phyloP scores from a whole-genome alignment of 2,888 invertebrate genomes.

The Diadegma fenestrale region DNA sequence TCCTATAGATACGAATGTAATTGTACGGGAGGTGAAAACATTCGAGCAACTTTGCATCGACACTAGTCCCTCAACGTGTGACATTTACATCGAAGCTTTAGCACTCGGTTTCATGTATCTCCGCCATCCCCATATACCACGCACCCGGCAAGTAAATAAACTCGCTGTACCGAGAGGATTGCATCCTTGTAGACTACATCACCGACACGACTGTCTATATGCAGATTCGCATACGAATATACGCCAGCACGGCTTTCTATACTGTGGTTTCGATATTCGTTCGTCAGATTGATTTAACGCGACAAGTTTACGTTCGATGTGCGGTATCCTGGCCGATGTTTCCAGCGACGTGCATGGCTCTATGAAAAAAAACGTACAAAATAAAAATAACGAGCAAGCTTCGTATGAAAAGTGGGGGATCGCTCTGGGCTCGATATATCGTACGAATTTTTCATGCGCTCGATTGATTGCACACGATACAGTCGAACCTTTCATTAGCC shows the following conservation, averaged over 20 bases:
- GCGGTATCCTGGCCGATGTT: constrained; percentile 31
- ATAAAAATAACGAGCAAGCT: background rate
- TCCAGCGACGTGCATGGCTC: constrained; percentile 19
- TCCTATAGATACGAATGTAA: background rate
- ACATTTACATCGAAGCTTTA: constrained; percentile 28
- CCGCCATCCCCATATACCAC: background rate
- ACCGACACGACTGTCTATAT: background rate
- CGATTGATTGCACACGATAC: constrained; percentile 2
- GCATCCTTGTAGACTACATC: constrained; percentile 46
- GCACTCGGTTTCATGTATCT: constrained; percentile 19
- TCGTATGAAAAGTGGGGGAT: background rate
- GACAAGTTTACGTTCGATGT: constrained; percentile 59
- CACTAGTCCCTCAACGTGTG: background rate
- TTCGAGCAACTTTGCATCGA: background rate
- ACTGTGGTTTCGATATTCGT: constrained; percentile 57
- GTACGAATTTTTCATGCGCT: background rate
- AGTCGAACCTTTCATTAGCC: constrained; percentile 7
- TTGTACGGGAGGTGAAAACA: constrained; percentile 7
- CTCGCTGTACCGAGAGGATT: constrained; percentile 49
- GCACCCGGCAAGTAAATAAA: constrained; percentile 32
- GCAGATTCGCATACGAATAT: constrained; percentile 6
- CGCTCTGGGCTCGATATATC: constrained; percentile 25
- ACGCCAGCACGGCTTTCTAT: constrained; percentile 8
- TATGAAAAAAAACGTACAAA: constrained; percentile 8
- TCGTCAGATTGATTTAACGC: constrained; percentile 62